Conservation (phyloP, 2,113 vertebrate species). For the Girardinichthys multiradiatus region DNA sequence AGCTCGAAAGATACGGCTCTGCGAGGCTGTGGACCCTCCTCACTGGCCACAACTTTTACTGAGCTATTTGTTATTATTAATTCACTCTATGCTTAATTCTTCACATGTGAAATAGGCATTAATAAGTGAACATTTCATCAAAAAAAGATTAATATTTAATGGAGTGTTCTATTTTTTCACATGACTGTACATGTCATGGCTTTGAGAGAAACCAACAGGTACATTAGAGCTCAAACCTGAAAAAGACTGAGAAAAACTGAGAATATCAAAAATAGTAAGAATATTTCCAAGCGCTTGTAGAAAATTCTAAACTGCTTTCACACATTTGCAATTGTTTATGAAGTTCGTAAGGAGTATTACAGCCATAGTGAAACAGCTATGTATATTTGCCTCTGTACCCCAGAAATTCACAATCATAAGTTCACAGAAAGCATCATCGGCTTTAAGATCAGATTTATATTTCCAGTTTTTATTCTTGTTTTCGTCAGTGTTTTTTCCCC, state of each 20-base stretch:
- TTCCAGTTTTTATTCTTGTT: background rate
- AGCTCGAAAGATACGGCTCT: slow-evolving; percentile 43
- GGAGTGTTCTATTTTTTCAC: background rate
- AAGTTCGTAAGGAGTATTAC: slow-evolving; percentile 15
- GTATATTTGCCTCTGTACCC: slow-evolving; percentile 24
- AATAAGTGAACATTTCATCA: background rate
- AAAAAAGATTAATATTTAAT: background rate
- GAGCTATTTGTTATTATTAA: slow-evolving; percentile 8
- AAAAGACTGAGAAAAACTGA: background rate
- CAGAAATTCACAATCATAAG: background rate
- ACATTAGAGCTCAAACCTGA: background rate
- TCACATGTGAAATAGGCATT: background rate
- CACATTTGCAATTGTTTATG: slow-evolving; percentile 10
- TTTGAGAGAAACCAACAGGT: background rate
- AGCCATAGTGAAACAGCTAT: slow-evolving; percentile 16
- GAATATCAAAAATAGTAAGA: background rate
- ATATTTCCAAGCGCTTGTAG: background rate
- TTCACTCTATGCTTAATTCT: background rate
- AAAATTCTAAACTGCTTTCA: background rate
- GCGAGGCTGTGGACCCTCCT: slow-evolving; percentile 12
- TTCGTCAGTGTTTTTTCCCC: background rate
- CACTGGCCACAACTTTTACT: slow-evolving; percentile 23
- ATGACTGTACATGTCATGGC: no score
- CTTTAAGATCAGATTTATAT: background rate
- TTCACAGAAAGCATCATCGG: background rate